These are phyloP conservation scores for Venustoraphidia nigricollis DNA, from an alignment of 2,888 invertebrate genomes.

Conservation along the genomic window DNA sequence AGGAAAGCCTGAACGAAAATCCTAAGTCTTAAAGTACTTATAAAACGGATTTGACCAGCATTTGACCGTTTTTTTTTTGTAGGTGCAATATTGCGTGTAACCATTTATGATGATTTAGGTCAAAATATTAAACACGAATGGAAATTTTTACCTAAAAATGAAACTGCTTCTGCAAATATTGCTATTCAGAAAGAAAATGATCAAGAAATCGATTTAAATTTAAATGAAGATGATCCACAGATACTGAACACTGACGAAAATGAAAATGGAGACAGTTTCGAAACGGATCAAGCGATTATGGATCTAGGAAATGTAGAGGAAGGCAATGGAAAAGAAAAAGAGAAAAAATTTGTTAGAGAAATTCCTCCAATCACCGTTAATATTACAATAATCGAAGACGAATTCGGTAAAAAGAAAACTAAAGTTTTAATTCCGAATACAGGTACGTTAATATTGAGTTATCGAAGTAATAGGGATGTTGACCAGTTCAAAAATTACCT, in stretches of 20 bases:
- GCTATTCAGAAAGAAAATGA: too few species aligned
- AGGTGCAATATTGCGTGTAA: too few species aligned
- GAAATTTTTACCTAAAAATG: too few species aligned
- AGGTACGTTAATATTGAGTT: not conserved
- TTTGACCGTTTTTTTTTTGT: too few species aligned
- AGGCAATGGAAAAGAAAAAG: not conserved
- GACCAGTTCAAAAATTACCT: too few species aligned
- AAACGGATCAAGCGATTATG: not conserved
- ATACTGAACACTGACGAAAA: not conserved
- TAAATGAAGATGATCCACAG: not conserved
- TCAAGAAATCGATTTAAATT: constrained; percentile 1
- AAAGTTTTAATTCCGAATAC: constrained; percentile 27
- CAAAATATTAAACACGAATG: too few species aligned
- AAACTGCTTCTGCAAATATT: too few species aligned
- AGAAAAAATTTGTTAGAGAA: not conserved
- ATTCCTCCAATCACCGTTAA: constrained; percentile 22
- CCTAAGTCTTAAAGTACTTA: too few species aligned
- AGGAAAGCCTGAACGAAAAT: too few species aligned
- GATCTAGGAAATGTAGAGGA: not conserved
- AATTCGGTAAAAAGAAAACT: constrained; percentile 27
- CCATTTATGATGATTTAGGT: too few species aligned
- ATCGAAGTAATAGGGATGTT: not conserved
- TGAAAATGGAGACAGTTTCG: not conserved
- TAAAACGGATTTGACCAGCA: too few species aligned
- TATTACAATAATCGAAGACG: constrained; percentile 25